phyloP scores from a whole-genome alignment of 2,113 vertebrate species.

The Thunnus thynnus region DNA sequence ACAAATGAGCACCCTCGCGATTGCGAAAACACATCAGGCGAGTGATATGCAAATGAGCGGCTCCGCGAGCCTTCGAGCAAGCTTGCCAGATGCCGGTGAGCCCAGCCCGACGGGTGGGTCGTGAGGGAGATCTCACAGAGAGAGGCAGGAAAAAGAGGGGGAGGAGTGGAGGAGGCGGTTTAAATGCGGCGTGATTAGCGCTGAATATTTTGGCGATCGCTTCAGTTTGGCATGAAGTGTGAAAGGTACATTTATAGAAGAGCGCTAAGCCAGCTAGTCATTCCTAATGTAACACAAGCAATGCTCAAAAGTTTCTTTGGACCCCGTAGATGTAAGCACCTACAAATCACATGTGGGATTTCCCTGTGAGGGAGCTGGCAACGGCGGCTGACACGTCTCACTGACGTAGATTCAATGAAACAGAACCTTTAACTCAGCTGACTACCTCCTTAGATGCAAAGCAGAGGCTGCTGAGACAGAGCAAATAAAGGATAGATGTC shows the following conservation, averaged over 20 bases:
- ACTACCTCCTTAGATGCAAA: background rate
- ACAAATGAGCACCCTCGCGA: constrained; percentile 51
- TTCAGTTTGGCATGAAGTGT: constrained; percentile 34
- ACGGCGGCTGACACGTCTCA: background rate
- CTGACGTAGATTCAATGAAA: background rate
- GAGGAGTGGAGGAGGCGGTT: background rate
- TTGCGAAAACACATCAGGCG: constrained; percentile 40
- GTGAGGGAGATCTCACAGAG: constrained; percentile 29
- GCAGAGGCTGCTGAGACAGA: background rate
- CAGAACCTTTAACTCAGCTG: background rate
- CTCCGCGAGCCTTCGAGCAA: constrained; percentile 51
- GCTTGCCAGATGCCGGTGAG: constrained; percentile 63
- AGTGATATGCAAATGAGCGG: constrained; percentile 57
- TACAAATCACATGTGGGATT: constrained; percentile 11
- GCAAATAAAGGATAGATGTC: background rate
- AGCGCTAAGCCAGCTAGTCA: background rate
- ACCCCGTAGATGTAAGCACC: constrained; percentile 8
- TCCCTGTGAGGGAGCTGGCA: constrained; percentile 9
- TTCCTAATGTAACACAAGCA: constrained; percentile 24
- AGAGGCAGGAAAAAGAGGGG: background rate
- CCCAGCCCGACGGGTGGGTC: background rate
- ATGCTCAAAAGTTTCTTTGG: constrained; percentile 24
- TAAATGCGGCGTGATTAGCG: constrained; percentile 47
- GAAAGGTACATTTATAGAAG: constrained; percentile 43
- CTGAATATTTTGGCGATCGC: constrained; percentile 48